Evolutionary conservation across 2,113 vertebrate species (phyloP).

Genomic region (Chionodraco myersi): DNA sequence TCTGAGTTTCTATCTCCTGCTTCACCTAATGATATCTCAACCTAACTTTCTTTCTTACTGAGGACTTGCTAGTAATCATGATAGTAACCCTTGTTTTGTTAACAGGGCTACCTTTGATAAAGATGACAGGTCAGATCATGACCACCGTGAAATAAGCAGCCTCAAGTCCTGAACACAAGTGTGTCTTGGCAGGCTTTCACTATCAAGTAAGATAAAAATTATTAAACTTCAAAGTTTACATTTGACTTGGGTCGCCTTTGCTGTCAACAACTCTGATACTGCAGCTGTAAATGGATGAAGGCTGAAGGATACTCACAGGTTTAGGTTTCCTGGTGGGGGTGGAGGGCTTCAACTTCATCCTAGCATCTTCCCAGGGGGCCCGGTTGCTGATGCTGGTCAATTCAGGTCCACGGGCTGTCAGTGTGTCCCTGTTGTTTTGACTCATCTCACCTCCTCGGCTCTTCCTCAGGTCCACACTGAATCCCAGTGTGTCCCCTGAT

Average conservation of each 20-base stretch:
- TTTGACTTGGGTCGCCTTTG: neutral
- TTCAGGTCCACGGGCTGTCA: conserved; percentile 54
- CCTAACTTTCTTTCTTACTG: neutral
- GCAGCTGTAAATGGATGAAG: neutral
- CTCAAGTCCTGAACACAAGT: neutral
- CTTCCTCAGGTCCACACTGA: conserved; percentile 40
- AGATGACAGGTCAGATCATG: conserved; percentile 5
- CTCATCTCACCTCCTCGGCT: conserved; percentile 62
- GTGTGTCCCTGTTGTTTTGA: conserved; percentile 56
- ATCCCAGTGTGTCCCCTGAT: conserved; percentile 21
- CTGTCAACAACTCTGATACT: neutral
- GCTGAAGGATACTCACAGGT: conserved; percentile 66
- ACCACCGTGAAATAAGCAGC: conserved; percentile 2
- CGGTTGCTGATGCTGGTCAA: conserved; percentile 36
- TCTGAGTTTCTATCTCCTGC: conserved; percentile 1
- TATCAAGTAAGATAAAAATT: neutral
- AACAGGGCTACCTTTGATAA: conserved; percentile 1
- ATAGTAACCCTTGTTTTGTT: neutral
- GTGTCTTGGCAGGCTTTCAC: neutral
- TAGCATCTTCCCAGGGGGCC: conserved; percentile 55
- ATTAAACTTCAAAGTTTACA: neutral
- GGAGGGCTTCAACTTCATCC: conserved; percentile 49
- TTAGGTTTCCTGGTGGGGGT: conserved; percentile 71
- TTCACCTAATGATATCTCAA: neutral
- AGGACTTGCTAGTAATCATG: neutral